Base-by-base conservation (phyloP, 2,113 vertebrate species). In the Pangasianodon gigas region DNA sequence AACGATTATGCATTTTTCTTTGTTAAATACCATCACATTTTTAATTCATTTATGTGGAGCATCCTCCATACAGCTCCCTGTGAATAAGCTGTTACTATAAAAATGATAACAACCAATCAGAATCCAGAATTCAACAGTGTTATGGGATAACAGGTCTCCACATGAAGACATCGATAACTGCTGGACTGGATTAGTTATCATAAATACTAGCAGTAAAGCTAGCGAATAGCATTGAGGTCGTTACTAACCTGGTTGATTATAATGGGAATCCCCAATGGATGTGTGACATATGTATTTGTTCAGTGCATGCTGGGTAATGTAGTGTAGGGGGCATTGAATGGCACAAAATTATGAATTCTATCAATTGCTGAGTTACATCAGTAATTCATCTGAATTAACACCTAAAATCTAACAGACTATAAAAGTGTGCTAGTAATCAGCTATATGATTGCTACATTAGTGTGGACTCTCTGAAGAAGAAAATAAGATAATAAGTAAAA, bases 211-310 rank as follows among this genome's bases (percentile, higher is more conserved):
- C 46, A 51, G 21, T 48, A 79, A 79, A 79, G 75, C 9, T 29
- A 48, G 24, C 44, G 9, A 79, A 26, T 41, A 79, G 75, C 75
- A 80, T 11, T 79, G 24, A 51, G 21, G 46, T 79, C 19, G 29
- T 79, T 48, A 26, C 44, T 13, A 29, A 5, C 14, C 48, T 32
- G 4, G 11, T 48, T 48, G 44, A 48, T 14, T 81, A 1, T n/a
- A 32, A 2, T 54, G 79, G 48, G 79, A 54, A 54, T 54, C 24
- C 79, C 79, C 29, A 54, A 1, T 19, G 51, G 7, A n/a, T 1
- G 5, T 54, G 79, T 81, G 29, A 81, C 79, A 81, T 32, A 54
- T 81, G 54, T 32, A 54, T 81, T 81, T 54, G 13, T 81, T 81
- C 7, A 52, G 26, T 81, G 79, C 29, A 81, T 51, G 48, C 77